Conservation (phyloP, 2,797 vertebrate species). For the Amazona ochrocephala region DNA sequence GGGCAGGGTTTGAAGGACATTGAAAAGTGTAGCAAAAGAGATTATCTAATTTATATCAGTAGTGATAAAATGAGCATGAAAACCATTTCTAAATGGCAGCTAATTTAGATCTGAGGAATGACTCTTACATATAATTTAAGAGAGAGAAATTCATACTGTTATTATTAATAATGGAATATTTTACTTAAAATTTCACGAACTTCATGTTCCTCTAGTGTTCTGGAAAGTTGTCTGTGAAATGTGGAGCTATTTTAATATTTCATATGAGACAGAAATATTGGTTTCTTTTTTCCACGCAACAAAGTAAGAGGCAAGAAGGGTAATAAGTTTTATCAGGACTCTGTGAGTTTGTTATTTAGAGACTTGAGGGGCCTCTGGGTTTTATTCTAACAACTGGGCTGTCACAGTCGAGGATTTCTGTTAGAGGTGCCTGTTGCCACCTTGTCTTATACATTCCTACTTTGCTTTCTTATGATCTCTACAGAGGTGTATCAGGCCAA, state of each 20-base stretch:
- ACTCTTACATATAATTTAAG: constrained; percentile 27
- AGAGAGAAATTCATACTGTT: not conserved
- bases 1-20: constrained; percentile 14
- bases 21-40: constrained; percentile 6
- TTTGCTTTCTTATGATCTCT: not conserved
- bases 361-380: not conserved
- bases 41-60: constrained; percentile 45
- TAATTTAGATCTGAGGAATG: constrained; percentile 48
- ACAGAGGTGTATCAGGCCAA: not conserved
- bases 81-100: constrained; percentile 54
- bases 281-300: not conserved
- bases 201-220: constrained; percentile 36
- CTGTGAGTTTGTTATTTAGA: constrained; percentile 9
- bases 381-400: not conserved
- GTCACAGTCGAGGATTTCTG: not conserved
- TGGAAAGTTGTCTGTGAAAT: constrained; percentile 37
- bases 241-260: constrained; percentile 24
- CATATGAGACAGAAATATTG: not conserved
- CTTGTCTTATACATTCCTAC: not conserved
- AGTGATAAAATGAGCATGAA: constrained; percentile 11
- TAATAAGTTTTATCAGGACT: not conserved
- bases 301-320: not conserved
- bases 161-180: constrained; percentile 66
- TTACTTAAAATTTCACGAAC: constrained; percentile 63
- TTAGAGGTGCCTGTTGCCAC: not conserved